A percentile compares a stretch with the other conserved stretches of the same genome.
Evolutionary conservation across 2,797 vertebrate genomes (phyloP).

Genomic region (Catostomus latipinnis): DNA sequence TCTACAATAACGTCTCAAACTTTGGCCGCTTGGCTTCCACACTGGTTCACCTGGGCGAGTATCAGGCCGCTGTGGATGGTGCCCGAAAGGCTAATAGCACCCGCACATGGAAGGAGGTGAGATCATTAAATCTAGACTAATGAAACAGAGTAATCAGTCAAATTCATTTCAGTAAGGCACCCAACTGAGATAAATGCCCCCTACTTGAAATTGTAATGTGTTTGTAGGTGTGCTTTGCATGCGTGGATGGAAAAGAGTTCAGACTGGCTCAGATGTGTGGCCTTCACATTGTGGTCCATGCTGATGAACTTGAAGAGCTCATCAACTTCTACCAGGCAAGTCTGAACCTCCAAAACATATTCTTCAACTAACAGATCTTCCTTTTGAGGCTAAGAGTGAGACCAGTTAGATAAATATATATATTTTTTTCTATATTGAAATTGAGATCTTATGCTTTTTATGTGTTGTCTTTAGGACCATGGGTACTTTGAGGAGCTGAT

Average conservation of each 20-base stretch:
- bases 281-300: slow-evolving; percentile 89
- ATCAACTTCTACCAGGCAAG: slow-evolving; percentile 98
- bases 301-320: slow-evolving; percentile 90
- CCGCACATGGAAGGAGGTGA: slow-evolving; percentile 96
- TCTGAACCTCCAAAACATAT: background rate
- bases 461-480: slow-evolving; percentile 81
- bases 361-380: background rate
- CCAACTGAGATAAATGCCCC: background rate
- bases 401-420: no score
- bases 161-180: no score
- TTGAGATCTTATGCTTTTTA: background rate
- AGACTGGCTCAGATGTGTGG: slow-evolving; percentile 98
- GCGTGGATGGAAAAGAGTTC: slow-evolving; percentile 96
- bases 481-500: slow-evolving; percentile 99
- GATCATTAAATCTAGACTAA: background rate
- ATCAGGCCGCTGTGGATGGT: slow-evolving; percentile 96
- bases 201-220: background rate
- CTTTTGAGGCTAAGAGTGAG: background rate
- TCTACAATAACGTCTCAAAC: slow-evolving; percentile 99
- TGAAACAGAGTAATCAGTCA: no score
- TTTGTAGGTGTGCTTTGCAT: slow-evolving; percentile 94
- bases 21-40: slow-evolving; percentile 97
- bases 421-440: no score
- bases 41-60: slow-evolving; percentile 94
- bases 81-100: slow-evolving; percentile 98